Percentiles rank a stretch among this genome's conserved stretches.
These are phyloP conservation scores for Imbricaverruca yamaguchii DNA, from an alignment of 2,888 invertebrate genomes.

Conservation along the genomic window DNA sequence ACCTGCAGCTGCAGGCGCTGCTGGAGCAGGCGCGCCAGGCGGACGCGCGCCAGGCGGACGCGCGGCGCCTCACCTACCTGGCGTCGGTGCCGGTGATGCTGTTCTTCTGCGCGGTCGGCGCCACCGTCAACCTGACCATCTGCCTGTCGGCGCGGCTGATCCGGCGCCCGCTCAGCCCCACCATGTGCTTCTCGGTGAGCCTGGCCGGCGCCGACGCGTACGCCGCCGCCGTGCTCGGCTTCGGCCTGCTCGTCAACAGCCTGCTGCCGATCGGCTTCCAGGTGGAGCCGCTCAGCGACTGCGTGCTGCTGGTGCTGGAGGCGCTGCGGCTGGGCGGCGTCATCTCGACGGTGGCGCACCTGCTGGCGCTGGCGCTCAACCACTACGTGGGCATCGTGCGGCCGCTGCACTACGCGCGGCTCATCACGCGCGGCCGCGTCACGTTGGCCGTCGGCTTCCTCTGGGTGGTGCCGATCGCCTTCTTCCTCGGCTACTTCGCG, in stretches of 20 bases:
- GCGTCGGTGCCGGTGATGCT: constrained; percentile 41
- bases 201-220: constrained; percentile 53
- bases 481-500: constrained; percentile 5
- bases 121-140: constrained; percentile 50
- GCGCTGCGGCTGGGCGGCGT: constrained; percentile 51
- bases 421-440: constrained; percentile 50
- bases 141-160: constrained; percentile 50
- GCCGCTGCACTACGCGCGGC: constrained; percentile 56
- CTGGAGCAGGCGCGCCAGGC: neutral
- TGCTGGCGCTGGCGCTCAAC: constrained; percentile 55
- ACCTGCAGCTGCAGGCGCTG: neutral
- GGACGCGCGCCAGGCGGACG: neutral
- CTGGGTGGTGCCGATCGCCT: constrained; percentile 49
- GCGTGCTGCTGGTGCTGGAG: constrained; percentile 40
- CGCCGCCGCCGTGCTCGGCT: constrained; percentile 48
- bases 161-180: constrained; percentile 50
- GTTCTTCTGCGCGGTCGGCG: constrained; percentile 48
- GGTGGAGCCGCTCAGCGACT: constrained; percentile 38
- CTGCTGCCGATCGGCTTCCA: constrained; percentile 46
- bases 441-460: constrained; percentile 47
- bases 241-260: constrained; percentile 44
- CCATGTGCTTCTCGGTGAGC: constrained; percentile 52
- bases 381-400: constrained; percentile 57
- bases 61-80: constrained; percentile 35
- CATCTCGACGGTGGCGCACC: constrained; percentile 55